Conservation (phyloP, 2,113 vertebrate species). For the Chaetodon auriga region DNA sequence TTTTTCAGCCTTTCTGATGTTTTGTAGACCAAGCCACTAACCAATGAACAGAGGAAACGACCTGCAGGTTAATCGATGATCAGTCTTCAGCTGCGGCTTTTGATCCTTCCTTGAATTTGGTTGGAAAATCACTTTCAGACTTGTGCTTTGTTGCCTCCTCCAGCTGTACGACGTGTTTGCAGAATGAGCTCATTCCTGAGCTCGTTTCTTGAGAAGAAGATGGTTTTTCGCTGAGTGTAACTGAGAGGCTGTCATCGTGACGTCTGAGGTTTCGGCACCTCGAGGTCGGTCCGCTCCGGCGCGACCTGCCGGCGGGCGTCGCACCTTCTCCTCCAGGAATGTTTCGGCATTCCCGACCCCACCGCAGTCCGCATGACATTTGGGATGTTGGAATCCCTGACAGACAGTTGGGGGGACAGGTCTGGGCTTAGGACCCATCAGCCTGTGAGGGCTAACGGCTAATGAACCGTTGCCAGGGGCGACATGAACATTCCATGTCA, state of each 20-base stretch:
- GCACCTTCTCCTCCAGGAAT: slow-evolving; percentile 30
- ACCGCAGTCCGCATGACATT: slow-evolving; percentile 59
- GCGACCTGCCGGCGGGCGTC: background rate
- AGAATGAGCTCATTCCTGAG: background rate
- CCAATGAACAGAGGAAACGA: too few species aligned
- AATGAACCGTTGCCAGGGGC: slow-evolving; percentile 72
- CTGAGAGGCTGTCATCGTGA: background rate
- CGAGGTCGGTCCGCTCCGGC: background rate
- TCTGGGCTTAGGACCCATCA: slow-evolving; percentile 69
- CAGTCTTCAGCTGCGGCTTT: background rate
- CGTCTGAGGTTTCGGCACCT: slow-evolving; percentile 4
- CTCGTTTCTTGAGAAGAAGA: background rate
- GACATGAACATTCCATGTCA: slow-evolving; percentile 74
- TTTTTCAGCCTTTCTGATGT: too few species aligned
- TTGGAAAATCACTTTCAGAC: background rate
- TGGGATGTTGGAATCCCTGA: slow-evolving; percentile 57
- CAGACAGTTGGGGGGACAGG: slow-evolving; percentile 57
- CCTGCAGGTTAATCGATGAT: too few species aligned
- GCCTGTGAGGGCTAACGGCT: slow-evolving; percentile 53
- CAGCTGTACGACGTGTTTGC: background rate
- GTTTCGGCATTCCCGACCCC: slow-evolving; percentile 50
- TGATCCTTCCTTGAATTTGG: background rate
- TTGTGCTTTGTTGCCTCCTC: background rate
- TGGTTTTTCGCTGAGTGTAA: background rate
- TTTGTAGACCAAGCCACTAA: background rate